A percentile compares a stretch with the other conserved stretches of the same genome.
phyloP scores from a whole-genome alignment of 1,140 invertebrate genomes.

The Sminthurinus signatus region DNA sequence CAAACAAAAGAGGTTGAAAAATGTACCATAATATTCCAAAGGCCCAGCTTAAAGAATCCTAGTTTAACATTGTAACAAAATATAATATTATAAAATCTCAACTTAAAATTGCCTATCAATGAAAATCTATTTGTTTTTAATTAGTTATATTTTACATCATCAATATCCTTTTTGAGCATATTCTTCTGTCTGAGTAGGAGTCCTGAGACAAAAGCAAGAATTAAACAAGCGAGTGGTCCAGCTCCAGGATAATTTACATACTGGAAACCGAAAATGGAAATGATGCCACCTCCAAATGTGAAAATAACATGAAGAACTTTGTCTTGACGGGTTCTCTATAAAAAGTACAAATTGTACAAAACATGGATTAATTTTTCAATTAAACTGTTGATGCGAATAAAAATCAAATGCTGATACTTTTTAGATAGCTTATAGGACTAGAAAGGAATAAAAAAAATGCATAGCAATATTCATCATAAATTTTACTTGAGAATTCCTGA shows the following conservation, averaged over 20 bases:
- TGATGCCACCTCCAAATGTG: constrained; percentile 19
- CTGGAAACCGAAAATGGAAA: constrained; percentile 31
- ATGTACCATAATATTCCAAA: constrained; percentile 28
- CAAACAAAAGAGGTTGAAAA: constrained; percentile 36
- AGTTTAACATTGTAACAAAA: too few species aligned
- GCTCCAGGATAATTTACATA: constrained; percentile 43
- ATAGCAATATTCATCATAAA: neutral
- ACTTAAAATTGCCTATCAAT: too few species aligned
- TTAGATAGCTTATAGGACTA: neutral
- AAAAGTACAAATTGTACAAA: neutral
- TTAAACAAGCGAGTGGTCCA: constrained; percentile 47
- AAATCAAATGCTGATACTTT: too few species aligned
- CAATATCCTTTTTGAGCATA: constrained; percentile 32
- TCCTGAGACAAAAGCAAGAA: constrained; percentile 47
- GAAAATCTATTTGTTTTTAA: too few species aligned
- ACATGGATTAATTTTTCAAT: neutral
- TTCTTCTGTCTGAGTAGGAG: constrained; percentile 44
- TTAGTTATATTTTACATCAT: constrained; percentile 3
- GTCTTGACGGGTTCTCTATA: constrained; percentile 13
- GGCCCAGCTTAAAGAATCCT: constrained; percentile 24
- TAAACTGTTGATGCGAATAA: too few species aligned
- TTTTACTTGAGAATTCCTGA: constrained; percentile 4
- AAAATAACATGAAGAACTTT: constrained; percentile 17
- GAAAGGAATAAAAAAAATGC: too few species aligned
- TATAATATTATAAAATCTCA: too few species aligned